Conservation (phyloP, 2,113 vertebrate genomes). For the Callorhinus ursinus region DNA sequence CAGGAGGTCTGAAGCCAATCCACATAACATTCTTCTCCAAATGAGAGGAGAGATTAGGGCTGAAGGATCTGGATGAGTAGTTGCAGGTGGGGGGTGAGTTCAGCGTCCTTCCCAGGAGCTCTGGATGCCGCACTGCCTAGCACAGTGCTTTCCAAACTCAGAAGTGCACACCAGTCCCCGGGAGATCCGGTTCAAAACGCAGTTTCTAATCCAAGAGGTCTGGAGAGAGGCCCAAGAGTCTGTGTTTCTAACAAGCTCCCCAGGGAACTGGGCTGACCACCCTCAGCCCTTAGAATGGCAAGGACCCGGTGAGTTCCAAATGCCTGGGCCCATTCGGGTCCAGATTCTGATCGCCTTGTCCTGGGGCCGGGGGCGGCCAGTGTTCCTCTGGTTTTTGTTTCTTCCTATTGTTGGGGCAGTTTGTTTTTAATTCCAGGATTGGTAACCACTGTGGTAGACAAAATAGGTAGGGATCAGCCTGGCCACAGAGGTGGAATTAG, state of each 20-base stretch:
- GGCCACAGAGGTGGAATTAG: neutral
- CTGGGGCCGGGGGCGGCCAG: too few relatives aligned
- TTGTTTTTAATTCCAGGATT: neutral
- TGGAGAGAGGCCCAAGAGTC: neutral
- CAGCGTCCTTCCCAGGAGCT: neutral
- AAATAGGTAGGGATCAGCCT: neutral
- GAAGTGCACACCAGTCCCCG: fast-evolving
- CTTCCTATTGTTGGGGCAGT: neutral
- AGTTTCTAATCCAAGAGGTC: neutral
- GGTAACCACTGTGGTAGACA: neutral
- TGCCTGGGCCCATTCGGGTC: fast-evolving
- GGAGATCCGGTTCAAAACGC: neutral
- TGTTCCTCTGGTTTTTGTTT: neutral
- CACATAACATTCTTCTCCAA: neutral
- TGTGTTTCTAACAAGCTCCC: neutral
- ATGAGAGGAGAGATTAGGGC: neutral
- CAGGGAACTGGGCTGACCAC: neutral
- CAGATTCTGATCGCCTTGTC: neutral
- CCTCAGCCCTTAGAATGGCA: neutral
- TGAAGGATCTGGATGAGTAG: neutral
- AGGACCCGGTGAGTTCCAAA: neutral
- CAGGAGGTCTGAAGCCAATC: neutral
- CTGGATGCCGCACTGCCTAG: too few relatives aligned
- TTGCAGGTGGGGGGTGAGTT: neutral
- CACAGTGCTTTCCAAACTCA: neutral